phyloP scores from a whole-genome alignment of 2,797 vertebrate genomes.

The Halcyon leucocephala region DNA sequence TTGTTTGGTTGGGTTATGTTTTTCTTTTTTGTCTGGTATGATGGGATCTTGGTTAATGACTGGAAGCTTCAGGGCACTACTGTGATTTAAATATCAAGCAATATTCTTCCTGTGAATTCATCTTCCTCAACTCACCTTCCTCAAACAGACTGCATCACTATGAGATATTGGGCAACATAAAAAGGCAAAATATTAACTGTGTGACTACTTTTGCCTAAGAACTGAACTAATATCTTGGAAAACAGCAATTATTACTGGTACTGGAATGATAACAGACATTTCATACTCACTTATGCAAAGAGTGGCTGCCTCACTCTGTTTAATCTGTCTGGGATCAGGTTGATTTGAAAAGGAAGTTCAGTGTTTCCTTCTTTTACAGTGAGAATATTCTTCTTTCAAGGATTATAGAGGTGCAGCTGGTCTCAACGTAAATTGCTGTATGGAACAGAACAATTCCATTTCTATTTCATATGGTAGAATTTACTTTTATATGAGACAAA shows the following conservation, averaged over 20 bases:
- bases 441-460: neutral
- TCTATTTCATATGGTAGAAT: neutral
- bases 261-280: neutral
- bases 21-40: neutral
- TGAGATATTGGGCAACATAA: neutral
- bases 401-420: neutral
- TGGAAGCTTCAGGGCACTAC: neutral
- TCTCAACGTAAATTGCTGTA: neutral
- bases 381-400: neutral
- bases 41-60: neutral
- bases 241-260: neutral
- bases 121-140: neutral
- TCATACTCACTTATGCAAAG: neutral
- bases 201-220: neutral
- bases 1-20: no score
- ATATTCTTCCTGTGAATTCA: neutral
- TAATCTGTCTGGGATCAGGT: neutral
- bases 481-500: slow-evolving; percentile 22
- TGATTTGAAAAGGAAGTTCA: neutral
- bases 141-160: neutral
- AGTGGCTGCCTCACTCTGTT: neutral
- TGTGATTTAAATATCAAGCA: neutral
- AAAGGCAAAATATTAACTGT: neutral
- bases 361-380: neutral
- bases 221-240: neutral